Evolutionary conservation across 2,888 invertebrate species (phyloP).

Genomic region (Heliconius cydno): DNA sequence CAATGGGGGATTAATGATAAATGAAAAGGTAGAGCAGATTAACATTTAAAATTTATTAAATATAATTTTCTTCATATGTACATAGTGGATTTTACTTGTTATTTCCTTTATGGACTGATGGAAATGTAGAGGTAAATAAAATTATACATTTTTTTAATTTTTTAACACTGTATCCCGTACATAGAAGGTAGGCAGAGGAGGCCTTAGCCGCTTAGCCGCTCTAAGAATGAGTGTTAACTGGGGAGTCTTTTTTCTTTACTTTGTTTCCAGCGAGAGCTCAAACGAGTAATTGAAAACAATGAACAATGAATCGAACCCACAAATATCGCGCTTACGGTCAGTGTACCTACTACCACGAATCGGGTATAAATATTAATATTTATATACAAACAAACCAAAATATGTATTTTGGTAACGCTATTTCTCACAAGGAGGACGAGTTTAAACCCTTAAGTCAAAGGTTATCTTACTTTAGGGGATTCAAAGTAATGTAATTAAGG

Average conservation of each 20-base stretch:
- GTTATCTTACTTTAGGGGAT: constrained; percentile 15
- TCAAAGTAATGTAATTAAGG: constrained; percentile 45
- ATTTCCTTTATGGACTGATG: background rate
- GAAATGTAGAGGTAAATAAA: background rate
- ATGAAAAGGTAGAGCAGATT: constrained; percentile 22
- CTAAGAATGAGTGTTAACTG: too few relatives aligned
- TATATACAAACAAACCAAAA: background rate
- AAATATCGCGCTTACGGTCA: too few relatives aligned
- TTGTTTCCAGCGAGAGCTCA: too few relatives aligned
- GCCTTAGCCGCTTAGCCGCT: too few relatives aligned
- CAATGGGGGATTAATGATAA: constrained; percentile 48
- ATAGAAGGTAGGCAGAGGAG: too few relatives aligned
- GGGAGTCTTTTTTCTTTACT: too few relatives aligned
- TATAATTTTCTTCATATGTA: background rate
- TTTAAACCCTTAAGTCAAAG: constrained; percentile 9
- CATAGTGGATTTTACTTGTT: background rate
- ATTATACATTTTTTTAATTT: background rate
- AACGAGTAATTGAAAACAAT: too few relatives aligned
- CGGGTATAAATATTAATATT: background rate
- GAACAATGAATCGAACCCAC: too few relatives aligned
- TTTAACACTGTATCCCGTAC: too few relatives aligned
- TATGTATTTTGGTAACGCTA: background rate
- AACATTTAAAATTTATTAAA: background rate
- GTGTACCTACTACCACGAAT: background rate
- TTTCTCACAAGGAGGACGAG: background rate